Base-by-base conservation (phyloP, 2,113 vertebrate genomes). In the Prinia subflava region DNA sequence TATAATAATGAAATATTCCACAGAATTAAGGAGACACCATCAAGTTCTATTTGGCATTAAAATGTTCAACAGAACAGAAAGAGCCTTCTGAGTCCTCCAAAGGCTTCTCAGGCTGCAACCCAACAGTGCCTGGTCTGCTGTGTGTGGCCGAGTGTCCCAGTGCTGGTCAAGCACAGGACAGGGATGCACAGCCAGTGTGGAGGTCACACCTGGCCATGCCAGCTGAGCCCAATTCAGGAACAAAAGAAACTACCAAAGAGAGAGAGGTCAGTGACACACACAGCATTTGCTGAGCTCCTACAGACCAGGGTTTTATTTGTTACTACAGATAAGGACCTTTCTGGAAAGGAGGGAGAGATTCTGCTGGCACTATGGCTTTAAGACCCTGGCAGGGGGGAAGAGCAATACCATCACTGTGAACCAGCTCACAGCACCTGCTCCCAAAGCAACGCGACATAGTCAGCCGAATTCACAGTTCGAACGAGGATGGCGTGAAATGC, bases 391-490 rank as follows among this genome's bases (percentile, higher is more conserved):
- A 33, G 76, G 95, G 49, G 41, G 60, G 46, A 39, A 87, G 74
- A 23, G 49, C 49, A 10, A 56, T 0, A 11, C 93, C 84, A 89
- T 62, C 42, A 16, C 70, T 19, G 75, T 53, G 84, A 96, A 86
- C 4, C 13, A 82, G 86, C 89, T 85, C 35, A 7, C 63, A 52
- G 78, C 56, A 82, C 95, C 95, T 89, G 89, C 86, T 94, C 85
- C 79, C 90, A 91, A 81, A 59, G 39, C 14, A 3, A 56, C 2
- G 0, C 12, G 65, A 57, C 77, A 90, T 64, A 97, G 93, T 83
- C 95, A 95, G 39, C 87, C 17, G 70, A 97, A 96, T 94, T 81
- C 97, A 93, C 37, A 79, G 53, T 39, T 83, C 47, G 60, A 75
- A 94, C 11, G 3, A 94, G 92, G 91, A 85, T n/a, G 73, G 90